phyloP scores from a whole-genome alignment of 2,797 vertebrate species.

The Chiroxiphia lanceolata region DNA sequence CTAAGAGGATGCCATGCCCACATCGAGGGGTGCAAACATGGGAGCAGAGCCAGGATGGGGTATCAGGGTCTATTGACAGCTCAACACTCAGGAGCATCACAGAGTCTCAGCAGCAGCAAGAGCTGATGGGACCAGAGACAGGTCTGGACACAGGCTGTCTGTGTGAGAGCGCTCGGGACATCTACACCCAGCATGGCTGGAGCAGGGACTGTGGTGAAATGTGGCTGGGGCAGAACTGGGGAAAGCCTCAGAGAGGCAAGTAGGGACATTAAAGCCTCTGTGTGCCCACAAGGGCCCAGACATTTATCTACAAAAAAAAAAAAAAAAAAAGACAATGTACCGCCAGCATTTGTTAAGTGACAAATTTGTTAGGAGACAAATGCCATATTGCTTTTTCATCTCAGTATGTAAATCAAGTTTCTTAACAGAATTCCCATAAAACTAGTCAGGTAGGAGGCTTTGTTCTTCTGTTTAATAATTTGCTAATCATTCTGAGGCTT shows the following conservation, averaged over 20 bases:
- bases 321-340: neutral
- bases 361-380: neutral
- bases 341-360: neutral
- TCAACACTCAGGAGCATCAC: neutral
- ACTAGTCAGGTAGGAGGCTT: neutral
- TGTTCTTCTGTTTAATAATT: neutral
- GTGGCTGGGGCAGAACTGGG: neutral
- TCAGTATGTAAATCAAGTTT: neutral
- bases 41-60: neutral
- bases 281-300: neutral
- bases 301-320: neutral
- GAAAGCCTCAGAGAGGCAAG: neutral
- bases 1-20: neutral
- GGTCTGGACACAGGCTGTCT: neutral
- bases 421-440: neutral
- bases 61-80: rapidly evolving
- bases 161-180: neutral
- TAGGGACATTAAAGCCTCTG: neutral
- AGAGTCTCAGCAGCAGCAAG: neutral
- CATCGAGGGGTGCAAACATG: rapidly evolving
- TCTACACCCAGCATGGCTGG: rapidly evolving
- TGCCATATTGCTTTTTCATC: neutral
- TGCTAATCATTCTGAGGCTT: neutral
- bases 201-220: neutral
- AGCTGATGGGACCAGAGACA: neutral